phyloP scores from a whole-genome alignment of 2,113 vertebrate species.

The Corynorhinus townsendii region DNA sequence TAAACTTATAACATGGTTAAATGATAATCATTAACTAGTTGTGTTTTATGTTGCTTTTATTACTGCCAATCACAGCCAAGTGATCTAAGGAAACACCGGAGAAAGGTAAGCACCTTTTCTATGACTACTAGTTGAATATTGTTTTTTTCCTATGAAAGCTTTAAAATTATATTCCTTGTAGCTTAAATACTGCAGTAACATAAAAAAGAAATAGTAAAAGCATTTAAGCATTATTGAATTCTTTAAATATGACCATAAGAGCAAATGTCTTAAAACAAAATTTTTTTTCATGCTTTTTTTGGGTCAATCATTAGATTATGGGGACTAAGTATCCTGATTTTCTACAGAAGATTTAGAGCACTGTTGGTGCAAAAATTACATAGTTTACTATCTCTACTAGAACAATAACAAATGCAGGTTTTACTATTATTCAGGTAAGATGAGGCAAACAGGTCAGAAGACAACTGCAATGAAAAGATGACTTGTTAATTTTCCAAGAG shows the following conservation, averaged over 20 bases:
- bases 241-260: neutral
- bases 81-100: slow-evolving; percentile 96
- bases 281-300: neutral
- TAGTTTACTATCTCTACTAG: neutral
- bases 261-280: neutral
- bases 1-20: neutral
- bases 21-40: slow-evolving; percentile 62
- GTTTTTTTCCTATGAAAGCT: neutral
- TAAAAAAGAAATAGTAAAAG: neutral
- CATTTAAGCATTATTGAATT: neutral
- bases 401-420: neutral
- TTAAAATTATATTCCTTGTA: neutral
- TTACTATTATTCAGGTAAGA: neutral
- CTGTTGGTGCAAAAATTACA: neutral
- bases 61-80: slow-evolving; percentile 87
- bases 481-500: neutral
- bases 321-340: neutral
- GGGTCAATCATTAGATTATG: neutral
- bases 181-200: neutral
- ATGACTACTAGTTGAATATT: neutral
- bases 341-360: neutral
- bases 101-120: slow-evolving; percentile 88
- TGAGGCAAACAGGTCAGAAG: neutral
- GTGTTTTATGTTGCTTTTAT: slow-evolving; percentile 60
- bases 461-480: neutral